These are phyloP conservation scores for Monopterus albus DNA, from an alignment of 2,113 vertebrate genomes.

Conservation along the genomic window DNA sequence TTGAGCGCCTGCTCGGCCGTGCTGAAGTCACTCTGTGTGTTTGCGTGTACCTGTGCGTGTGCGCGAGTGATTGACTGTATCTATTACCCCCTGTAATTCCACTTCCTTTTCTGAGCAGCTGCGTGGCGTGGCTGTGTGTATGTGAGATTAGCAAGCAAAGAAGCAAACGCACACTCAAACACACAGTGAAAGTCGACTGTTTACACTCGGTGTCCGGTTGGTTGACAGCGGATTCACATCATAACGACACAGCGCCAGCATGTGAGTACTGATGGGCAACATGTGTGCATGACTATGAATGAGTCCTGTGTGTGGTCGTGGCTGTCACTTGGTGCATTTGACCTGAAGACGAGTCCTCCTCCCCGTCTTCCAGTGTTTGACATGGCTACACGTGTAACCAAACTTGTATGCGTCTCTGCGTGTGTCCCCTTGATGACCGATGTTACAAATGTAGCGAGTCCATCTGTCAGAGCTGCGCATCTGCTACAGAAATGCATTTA, in stretches of 20 bases:
- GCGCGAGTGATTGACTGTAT: neutral
- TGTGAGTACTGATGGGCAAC: constrained; percentile 66
- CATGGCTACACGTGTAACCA: neutral
- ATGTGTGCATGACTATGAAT: constrained; percentile 1
- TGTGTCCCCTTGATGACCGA: constrained; percentile 18
- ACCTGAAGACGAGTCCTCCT: neutral
- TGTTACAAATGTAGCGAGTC: neutral
- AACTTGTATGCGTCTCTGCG: neutral
- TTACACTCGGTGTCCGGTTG: constrained; percentile 71
- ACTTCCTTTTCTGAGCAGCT: constrained; percentile 31
- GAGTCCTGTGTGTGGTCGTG: neutral
- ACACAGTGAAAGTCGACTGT: constrained; percentile 46
- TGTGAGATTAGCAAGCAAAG: constrained; percentile 37
- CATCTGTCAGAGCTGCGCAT: neutral
- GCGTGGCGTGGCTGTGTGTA: constrained; percentile 21
- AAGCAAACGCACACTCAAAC: constrained; percentile 30
- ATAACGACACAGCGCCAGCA: constrained; percentile 49
- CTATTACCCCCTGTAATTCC: constrained; percentile 14
- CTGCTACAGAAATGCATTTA: neutral
- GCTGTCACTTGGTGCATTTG: constrained; percentile 25
- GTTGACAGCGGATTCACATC: constrained; percentile 56
- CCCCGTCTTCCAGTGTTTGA: neutral
- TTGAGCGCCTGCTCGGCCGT: constrained; percentile 30
- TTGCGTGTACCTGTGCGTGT: neutral
- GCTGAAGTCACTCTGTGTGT: constrained; percentile 48